These are phyloP conservation scores for Halcyon malimbica DNA, from an alignment of 2,113 vertebrate genomes.

Conservation along the genomic window DNA sequence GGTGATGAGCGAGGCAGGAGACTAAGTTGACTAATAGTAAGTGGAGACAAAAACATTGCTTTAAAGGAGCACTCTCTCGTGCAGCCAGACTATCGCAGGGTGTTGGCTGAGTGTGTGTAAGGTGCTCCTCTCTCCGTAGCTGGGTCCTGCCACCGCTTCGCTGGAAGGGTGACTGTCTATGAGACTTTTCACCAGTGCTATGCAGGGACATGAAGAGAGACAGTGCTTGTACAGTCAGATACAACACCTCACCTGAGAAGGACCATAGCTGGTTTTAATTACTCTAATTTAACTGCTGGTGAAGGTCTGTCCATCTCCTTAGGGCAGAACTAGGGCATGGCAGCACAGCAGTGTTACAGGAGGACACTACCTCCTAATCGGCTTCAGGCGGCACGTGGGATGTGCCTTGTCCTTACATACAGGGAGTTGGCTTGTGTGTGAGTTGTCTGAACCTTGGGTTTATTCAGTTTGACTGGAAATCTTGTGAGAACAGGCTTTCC, in stretches of 20 bases:
- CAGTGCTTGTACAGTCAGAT: background rate
- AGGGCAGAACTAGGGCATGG: background rate
- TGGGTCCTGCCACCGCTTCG: background rate
- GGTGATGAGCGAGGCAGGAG: background rate
- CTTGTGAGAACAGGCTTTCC: background rate
- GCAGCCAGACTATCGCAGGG: background rate
- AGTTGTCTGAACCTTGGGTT: background rate
- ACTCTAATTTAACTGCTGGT: background rate
- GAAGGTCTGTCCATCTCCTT: background rate
- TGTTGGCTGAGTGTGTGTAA: background rate
- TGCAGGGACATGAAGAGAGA: background rate
- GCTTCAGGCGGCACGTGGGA: background rate
- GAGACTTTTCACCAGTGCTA: background rate
- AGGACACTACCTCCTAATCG: background rate
- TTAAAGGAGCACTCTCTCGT: background rate
- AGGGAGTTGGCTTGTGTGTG: background rate
- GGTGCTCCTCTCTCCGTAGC: background rate
- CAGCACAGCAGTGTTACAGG: background rate
- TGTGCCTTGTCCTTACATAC: background rate
- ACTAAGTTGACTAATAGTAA: background rate
- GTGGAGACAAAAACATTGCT: background rate
- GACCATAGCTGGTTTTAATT: background rate
- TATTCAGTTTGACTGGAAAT: constrained; percentile 10
- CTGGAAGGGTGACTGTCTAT: background rate
- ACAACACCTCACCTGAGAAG: background rate